phyloP scores from a whole-genome alignment of 2,797 vertebrate species.

The Enteromius paludinosus region DNA sequence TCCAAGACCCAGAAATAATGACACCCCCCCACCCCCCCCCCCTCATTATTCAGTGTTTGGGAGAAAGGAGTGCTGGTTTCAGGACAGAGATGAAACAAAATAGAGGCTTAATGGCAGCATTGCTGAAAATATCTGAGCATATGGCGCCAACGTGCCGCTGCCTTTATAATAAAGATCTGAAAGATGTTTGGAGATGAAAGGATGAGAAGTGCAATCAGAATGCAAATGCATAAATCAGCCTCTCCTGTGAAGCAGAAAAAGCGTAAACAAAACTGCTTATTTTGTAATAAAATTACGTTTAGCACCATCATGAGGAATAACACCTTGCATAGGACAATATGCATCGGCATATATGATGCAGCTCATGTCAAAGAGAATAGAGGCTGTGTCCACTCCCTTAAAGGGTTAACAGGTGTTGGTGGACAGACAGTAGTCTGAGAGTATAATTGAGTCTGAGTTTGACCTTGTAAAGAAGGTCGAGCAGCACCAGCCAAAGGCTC shows the following conservation, averaged over 20 bases:
- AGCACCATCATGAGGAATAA: slow-evolving; percentile 35
- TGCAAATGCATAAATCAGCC: slow-evolving; percentile 18
- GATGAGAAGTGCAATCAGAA: slow-evolving; percentile 26
- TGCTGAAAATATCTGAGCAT: slow-evolving; percentile 44
- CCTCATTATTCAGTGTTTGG: slow-evolving; percentile 32
- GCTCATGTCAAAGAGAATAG: slow-evolving; percentile 29
- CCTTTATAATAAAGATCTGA: slow-evolving; percentile 46
- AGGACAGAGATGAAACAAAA: slow-evolving; percentile 47
- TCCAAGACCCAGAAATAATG: slow-evolving; percentile 41
- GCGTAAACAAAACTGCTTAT: neutral
- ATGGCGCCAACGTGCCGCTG: slow-evolving; percentile 36
- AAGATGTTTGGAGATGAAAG: slow-evolving; percentile 44
- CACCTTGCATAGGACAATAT: slow-evolving; percentile 8
- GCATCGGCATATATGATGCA: slow-evolving; percentile 18
- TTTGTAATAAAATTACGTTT: neutral
- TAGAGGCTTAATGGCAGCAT: slow-evolving; percentile 36
- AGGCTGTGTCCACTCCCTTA: slow-evolving; percentile 53
- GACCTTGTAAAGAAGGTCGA: slow-evolving; percentile 85
- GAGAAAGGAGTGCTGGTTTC: slow-evolving; percentile 26
- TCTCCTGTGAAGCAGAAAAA: neutral
- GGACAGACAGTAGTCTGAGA: slow-evolving; percentile 84
- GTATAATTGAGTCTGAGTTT: slow-evolving; percentile 83
- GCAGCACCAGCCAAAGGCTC: slow-evolving; percentile 85
- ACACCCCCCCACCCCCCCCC: slow-evolving; percentile 3
- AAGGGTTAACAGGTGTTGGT: slow-evolving; percentile 83